Evolutionary conservation across 2,888 invertebrate species (phyloP), one percentile per base, ranked within the genome.

Genomic region (Endotricha flammealis): DNA sequence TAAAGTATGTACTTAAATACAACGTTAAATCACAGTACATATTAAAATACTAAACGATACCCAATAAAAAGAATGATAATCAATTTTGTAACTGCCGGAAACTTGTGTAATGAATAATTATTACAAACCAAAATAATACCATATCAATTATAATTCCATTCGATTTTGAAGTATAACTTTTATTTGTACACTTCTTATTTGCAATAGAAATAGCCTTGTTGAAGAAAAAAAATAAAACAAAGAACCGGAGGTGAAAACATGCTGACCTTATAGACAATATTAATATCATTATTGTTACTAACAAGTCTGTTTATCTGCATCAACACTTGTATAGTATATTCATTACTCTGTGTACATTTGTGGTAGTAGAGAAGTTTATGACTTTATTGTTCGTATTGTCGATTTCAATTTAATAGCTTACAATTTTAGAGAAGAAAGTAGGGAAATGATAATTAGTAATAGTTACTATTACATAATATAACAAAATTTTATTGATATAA

Each of bases 231-330:
- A 61, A 53, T 42, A 44, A 52, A 56, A 62, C 59, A 64, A 61
- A 54, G 43, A 65, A 44, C 50, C 54, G 60, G 57, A 64, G 55
- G 53, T 61, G 57, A 63, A 60, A 57, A 57, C 54, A 48, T 3
- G 50, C 44, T 55, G 54, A 43, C 60, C 59, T 64, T 59, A 53
- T 36, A 24, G 36, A 29, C 34, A 22, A 30, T 30, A 35, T 27
- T 12, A 25, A 37, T 37, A 42, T 44, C 39, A 48, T 36, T 46
- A 34, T 31, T 39, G 32, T 36, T 34, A 32, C 32, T 27, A 42
- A 44, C 38, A 24, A 38, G 13, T 20, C 12, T 29, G 8, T 17
- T 27, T 16, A 29, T 25, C 32, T 7, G 36, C 35, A 22, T 35
- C 27, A 20, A 34, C 12, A 10, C 28, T 12, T 8, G 28, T 13